phyloP scores from a whole-genome alignment of 2,888 invertebrate species.

The Drosophila bunnanda region DNA sequence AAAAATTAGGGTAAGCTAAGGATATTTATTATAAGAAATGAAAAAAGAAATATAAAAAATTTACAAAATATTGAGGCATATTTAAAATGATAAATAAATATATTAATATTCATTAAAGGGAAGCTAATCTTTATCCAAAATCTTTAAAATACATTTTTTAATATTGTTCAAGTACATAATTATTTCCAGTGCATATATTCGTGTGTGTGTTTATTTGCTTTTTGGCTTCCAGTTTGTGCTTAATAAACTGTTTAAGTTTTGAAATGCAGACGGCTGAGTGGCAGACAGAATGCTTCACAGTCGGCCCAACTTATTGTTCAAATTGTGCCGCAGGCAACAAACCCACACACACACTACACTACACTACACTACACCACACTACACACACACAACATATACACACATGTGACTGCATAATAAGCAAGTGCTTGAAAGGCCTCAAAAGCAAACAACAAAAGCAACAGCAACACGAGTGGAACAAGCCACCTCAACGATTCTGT shows the following conservation, averaged over 20 bases:
- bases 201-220: conserved; percentile 23
- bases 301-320: conserved; percentile 52
- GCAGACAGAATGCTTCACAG: conserved; percentile 45
- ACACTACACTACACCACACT: neutral
- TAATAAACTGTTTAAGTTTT: conserved; percentile 59
- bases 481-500: conserved; percentile 47
- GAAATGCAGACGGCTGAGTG: conserved; percentile 47
- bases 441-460: conserved; percentile 49
- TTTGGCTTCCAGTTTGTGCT: conserved; percentile 31
- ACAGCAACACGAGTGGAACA: conserved; percentile 39
- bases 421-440: conserved; percentile 51
- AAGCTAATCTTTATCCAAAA: no score
- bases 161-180: fast-evolving
- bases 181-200: neutral
- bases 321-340: conserved; percentile 45
- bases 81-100: neutral
- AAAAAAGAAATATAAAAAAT: neutral
- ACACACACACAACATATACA: conserved; percentile 2
- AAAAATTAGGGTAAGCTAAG: neutral
- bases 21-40: neutral
- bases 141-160: neutral
- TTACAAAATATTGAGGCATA: neutral
- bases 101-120: no score
- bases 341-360: conserved; percentile 10
- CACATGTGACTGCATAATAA: conserved; percentile 38